phyloP scores from a whole-genome alignment of 2,888 invertebrate genomes.

The Eumerus sabulonum region DNA sequence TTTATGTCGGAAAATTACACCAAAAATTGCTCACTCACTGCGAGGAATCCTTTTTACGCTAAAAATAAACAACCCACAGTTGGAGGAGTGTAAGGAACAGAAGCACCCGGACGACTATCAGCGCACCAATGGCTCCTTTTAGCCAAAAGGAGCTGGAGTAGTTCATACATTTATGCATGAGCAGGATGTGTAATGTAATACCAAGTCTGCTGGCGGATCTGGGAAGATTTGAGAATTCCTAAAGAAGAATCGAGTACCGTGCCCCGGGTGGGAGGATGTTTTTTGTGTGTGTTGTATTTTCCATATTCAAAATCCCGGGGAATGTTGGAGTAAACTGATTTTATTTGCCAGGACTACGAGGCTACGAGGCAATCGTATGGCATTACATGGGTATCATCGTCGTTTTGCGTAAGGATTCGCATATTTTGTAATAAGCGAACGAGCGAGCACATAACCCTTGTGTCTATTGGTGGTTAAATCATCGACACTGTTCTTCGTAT shows the following conservation, averaged over 20 bases:
- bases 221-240: constrained; percentile 32
- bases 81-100: no score
- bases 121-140: background rate
- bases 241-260: no score
- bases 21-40: constrained; percentile 63
- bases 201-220: constrained; percentile 48
- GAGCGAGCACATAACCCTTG: constrained; percentile 62
- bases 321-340: constrained; percentile 66
- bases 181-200: constrained; percentile 66
- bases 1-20: constrained; percentile 64
- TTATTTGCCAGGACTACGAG: constrained; percentile 65
- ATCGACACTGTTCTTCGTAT: constrained; percentile 64
- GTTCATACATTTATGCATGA: constrained; percentile 69
- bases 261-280: background rate
- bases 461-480: constrained; percentile 69
- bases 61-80: constrained; percentile 51
- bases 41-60: constrained; percentile 62
- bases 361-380: constrained; percentile 60
- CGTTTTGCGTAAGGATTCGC: constrained; percentile 67
- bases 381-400: constrained; percentile 64
- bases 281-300: constrained; percentile 49
- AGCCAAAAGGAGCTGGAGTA: constrained; percentile 7
- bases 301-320: constrained; percentile 65
- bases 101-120: no score
- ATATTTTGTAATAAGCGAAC: constrained; percentile 52